phyloP scores from a whole-genome alignment of 2,888 invertebrate species.

The Microplitis manilae region DNA sequence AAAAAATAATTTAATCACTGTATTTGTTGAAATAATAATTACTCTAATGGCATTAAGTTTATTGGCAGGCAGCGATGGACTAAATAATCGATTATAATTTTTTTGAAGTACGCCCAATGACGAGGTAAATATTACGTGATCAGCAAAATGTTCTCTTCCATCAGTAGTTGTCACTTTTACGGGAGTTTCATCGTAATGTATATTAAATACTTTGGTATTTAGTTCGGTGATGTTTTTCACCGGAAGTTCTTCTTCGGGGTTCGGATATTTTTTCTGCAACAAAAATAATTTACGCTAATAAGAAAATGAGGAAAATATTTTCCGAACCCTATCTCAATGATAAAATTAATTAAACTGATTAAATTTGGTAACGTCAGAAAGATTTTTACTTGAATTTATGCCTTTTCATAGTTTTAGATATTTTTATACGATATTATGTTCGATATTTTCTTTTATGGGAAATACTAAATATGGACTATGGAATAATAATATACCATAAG shows the following conservation, averaged over 20 bases:
- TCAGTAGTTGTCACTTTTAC: constrained; percentile 66
- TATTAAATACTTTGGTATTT: constrained; percentile 56
- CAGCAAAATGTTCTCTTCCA: constrained; percentile 74
- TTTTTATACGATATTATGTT: not conserved
- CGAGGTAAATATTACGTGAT: constrained; percentile 79
- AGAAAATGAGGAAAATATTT: no score
- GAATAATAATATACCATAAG: constrained; percentile 54
- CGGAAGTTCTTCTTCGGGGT: constrained; percentile 59
- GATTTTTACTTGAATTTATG: not conserved
- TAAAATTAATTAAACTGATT: not conserved
- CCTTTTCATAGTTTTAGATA: not conserved
- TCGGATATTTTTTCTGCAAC: constrained; percentile 61
- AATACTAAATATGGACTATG: not conserved
- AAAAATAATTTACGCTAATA: not conserved
- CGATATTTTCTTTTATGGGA: not conserved
- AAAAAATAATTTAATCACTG: not conserved
- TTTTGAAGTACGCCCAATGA: constrained; percentile 82
- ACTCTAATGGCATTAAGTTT: constrained; percentile 75
- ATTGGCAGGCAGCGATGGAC: constrained; percentile 73
- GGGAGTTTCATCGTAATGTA: constrained; percentile 54
- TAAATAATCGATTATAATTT: constrained; percentile 73
- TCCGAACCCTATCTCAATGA: no score
- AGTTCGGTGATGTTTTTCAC: constrained; percentile 57
- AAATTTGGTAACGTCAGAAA: no score
- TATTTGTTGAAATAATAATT: constrained; percentile 26